Evolutionary conservation across 1,140 invertebrate species (phyloP), one percentile per base, ranked within the genome.

Genomic region (Archegozetes longisetosus): DNA sequence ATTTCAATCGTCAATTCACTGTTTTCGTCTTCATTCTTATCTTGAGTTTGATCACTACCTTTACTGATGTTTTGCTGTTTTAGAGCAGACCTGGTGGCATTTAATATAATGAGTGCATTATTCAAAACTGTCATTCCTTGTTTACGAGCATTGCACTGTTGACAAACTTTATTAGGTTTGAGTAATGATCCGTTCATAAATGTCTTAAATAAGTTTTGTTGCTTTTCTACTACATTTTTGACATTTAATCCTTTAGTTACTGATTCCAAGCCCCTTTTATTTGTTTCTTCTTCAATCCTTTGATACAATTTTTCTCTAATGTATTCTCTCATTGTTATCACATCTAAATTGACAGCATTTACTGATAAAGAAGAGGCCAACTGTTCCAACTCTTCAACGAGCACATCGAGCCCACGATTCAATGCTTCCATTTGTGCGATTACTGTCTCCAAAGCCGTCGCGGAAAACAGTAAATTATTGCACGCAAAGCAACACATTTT

Each of bases 381-480:
- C 24, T 61, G 79, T 27, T 85, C 70, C 29, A 76, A 48, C 26
- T 83, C 79, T 48, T 82, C 76, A 1, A 86, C 78, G 67, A 84
- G 80, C 27, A 77, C 80, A 1, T 86, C 74, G 67, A 82, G 77
- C 0, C 91, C 90, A 53, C 78, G 73, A 64, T 86, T 77, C 2
- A 95, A 68, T 9, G 92, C 75, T 52, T 80, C 76, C 17, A 93
- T 70, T 70, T 93, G 88, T 26, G 82, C 73, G 51, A 78, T 74
- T 0, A 92, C 72, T 22, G 88, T 56, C 22, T 68, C 54, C 17
- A 57, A 60, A 22, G 62, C 58, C 20, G 66, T 58, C 25, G 55
- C 62, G 3, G 64, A 65, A 27, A 69, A 66, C 49, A 62, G 61
- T 32, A 79, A 64, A 20, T 68, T 64, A 61, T 77, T 70, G 64